Percentiles rank a stretch among this genome's conserved stretches.
These are phyloP conservation scores for Aporrectodea caliginosa DNA, from an alignment of 1,140 invertebrate species.

Conservation along the genomic window DNA sequence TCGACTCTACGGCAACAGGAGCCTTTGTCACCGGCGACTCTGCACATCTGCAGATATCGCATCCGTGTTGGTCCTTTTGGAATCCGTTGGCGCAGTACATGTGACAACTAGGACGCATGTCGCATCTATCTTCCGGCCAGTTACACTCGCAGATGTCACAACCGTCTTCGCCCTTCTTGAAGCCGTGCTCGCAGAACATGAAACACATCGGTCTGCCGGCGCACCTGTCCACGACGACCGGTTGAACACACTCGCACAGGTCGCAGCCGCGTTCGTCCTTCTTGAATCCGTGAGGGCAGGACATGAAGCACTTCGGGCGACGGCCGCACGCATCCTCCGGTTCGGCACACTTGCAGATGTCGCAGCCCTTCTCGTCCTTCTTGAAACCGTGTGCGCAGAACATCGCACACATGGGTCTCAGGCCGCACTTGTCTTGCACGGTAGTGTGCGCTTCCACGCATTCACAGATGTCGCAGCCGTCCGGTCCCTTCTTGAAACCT, in stretches of 20 bases:
- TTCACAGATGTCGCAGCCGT: constrained; percentile 27
- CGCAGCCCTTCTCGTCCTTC: neutral
- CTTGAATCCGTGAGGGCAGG: constrained; percentile 18
- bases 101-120: neutral
- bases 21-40: constrained; percentile 4
- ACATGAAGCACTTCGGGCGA: constrained; percentile 18
- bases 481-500: constrained; percentile 21
- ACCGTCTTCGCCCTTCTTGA: constrained; percentile 10
- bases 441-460: neutral
- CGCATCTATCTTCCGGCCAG: neutral
- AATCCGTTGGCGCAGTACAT: constrained; percentile 16
- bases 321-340: neutral
- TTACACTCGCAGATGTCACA: constrained; percentile 25
- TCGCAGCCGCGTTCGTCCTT: constrained; percentile 21
- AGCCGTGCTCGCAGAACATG: constrained; percentile 19
- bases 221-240: neutral
- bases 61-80: constrained; percentile 17
- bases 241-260: constrained; percentile 10
- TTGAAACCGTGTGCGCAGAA: constrained; percentile 17
- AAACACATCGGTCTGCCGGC: neutral
- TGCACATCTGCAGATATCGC: constrained; percentile 20
- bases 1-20: too few species aligned
- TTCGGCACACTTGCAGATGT: constrained; percentile 9
- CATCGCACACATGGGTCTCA: constrained; percentile 8
- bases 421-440: neutral